A percentile compares a stretch with the other conserved stretches of the same genome.
Conservation (phyloP, 2,888 invertebrate genomes). For the Trachelus troglodyta region DNA sequence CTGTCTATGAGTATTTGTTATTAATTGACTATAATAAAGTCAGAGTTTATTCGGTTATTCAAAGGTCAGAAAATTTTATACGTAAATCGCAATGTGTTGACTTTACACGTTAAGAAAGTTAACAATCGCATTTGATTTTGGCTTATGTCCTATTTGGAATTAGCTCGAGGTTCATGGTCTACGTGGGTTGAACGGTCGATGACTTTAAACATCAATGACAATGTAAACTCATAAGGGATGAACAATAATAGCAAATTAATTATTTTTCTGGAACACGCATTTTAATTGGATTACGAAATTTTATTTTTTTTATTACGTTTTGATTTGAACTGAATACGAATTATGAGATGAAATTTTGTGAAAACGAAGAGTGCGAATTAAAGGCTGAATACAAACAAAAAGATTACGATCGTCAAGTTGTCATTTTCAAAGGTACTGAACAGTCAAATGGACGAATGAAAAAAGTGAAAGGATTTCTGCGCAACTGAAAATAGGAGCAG, state of each 20-base stretch:
- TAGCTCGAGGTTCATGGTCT: neutral
- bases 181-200: neutral
- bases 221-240: neutral
- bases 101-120: neutral
- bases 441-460: neutral
- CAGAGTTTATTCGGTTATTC: neutral
- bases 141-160: neutral
- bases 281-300: neutral
- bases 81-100: neutral
- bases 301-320: neutral
- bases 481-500: constrained; percentile 2
- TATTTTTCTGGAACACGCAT: neutral
- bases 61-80: neutral
- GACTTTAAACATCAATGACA: neutral
- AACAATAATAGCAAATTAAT: neutral
- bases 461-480: constrained; percentile 5
- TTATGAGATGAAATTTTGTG: too few species aligned
- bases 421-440: neutral
- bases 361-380: too few species aligned
- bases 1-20: neutral
- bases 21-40: neutral
- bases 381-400: neutral
- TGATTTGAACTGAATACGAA: too few species aligned
- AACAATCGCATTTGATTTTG: neutral
- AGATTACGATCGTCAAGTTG: neutral